Evolutionary conservation across 2,113 vertebrate species (phyloP).

Genomic region (Cyrtonyx montezumae): DNA sequence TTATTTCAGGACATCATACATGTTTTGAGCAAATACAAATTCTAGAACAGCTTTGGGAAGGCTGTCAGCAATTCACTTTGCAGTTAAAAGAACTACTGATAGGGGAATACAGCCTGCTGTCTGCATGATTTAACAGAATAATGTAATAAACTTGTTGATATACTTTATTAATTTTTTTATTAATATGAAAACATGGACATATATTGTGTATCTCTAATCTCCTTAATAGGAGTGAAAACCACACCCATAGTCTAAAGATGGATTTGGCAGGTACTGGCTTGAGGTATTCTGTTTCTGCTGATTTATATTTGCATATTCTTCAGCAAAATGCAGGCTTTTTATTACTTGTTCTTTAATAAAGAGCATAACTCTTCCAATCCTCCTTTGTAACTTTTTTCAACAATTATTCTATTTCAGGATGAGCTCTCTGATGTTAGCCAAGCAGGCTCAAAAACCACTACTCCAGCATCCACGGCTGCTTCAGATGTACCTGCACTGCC

Average conservation of each 20-base stretch:
- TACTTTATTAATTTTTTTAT: neutral
- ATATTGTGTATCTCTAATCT: neutral
- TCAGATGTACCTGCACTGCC: constrained; percentile 78
- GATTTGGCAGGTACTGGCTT: neutral
- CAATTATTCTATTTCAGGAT: constrained; percentile 81
- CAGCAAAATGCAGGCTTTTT: neutral
- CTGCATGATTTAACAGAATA: neutral
- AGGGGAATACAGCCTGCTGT: neutral
- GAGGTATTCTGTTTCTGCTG: neutral
- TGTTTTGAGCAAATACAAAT: neutral
- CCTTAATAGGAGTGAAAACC: neutral
- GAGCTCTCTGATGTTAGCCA: constrained; percentile 85
- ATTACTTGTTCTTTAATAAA: neutral
- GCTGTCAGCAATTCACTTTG: neutral
- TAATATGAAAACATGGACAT: neutral
- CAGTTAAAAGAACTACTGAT: neutral
- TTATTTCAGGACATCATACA: neutral
- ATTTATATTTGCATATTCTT: neutral
- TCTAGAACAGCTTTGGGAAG: neutral
- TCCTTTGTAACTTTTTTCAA: neutral
- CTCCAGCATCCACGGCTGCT: constrained; percentile 81
- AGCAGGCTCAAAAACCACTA: constrained; percentile 83
- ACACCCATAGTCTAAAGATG: neutral
- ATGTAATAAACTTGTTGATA: neutral
- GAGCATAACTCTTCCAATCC: neutral